Percentiles rank a stretch among this genome's conserved stretches.
Evolutionary conservation across 2,888 invertebrate genomes (phyloP).

Genomic region (Merodon equestris): DNA sequence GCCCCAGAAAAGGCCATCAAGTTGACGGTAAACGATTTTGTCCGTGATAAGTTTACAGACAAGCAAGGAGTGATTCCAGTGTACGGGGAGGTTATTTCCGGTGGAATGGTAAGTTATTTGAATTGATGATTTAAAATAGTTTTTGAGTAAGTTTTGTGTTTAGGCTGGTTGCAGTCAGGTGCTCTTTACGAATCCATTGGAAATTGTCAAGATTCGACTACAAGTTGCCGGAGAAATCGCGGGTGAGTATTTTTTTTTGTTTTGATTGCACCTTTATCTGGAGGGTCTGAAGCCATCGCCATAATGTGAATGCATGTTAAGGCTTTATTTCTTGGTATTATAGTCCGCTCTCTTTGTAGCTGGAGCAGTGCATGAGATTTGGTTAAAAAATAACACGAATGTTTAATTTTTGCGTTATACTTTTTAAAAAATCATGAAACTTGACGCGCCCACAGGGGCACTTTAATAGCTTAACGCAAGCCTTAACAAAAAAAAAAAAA

Average conservation of each 20-base stretch:
- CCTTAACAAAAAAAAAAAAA: too few relatives aligned
- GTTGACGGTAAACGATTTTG: conserved; percentile 96
- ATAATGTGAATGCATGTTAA: too few relatives aligned
- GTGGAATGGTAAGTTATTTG: conserved; percentile 89
- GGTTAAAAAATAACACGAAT: too few relatives aligned
- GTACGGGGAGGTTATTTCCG: conserved; percentile 94
- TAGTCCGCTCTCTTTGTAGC: too few relatives aligned
- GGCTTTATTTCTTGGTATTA: too few relatives aligned
- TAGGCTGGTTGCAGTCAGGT: conserved; percentile 96
- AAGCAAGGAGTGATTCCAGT: conserved; percentile 90
- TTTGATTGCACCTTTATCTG: too few relatives aligned
- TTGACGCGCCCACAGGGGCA: too few relatives aligned
- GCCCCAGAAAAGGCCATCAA: conserved; percentile 99
- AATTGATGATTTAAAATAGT: neutral
- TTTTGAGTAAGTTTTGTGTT: conserved; percentile 64
- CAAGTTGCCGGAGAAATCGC: conserved; percentile 99
- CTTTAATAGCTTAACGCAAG: too few relatives aligned
- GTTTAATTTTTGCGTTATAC: too few relatives aligned
- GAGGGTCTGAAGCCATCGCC: too few relatives aligned
- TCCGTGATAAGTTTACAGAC: conserved; percentile 95
- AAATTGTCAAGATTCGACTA: conserved; percentile 98
- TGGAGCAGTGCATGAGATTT: too few relatives aligned
- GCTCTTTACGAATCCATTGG: conserved; percentile 98
- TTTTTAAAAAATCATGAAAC: too few relatives aligned
- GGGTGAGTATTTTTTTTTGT: conserved; percentile 76